Evolutionary conservation across 2,888 invertebrate species (phyloP).

Genomic region (Formica aserva): DNA sequence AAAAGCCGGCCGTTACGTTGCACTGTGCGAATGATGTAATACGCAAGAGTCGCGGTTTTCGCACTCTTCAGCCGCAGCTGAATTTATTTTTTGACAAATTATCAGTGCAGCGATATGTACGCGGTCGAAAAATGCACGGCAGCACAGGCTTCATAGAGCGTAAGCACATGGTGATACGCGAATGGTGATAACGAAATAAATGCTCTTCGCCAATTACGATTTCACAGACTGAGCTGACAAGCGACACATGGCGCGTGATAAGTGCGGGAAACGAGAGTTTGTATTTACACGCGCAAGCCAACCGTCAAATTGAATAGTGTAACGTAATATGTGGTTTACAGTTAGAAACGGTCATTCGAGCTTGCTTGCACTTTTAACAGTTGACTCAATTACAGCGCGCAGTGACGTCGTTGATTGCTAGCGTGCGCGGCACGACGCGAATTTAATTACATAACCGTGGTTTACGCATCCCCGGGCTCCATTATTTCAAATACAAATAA

Average conservation of each 20-base stretch:
- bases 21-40: not conserved
- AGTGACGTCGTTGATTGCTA: constrained; percentile 49
- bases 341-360: constrained; percentile 48
- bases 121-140: constrained; percentile 13
- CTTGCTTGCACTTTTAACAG: constrained; percentile 56
- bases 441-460: constrained; percentile 53
- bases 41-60: not conserved
- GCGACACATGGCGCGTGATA: constrained; percentile 46
- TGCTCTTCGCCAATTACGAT: constrained; percentile 51
- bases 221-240: constrained; percentile 44
- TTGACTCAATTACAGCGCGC: constrained; percentile 54
- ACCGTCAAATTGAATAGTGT: constrained; percentile 56
- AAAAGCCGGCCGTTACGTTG: not conserved
- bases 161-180: constrained; percentile 11
- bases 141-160: constrained; percentile 15
- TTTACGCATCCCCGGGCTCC: constrained; percentile 40
- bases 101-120: constrained; percentile 1
- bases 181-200: constrained; percentile 48
- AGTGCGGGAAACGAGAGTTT: constrained; percentile 50
- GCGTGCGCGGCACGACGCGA: constrained; percentile 27
- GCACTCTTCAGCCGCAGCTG: constrained; percentile 1
- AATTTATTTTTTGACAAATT: constrained; percentile 45
- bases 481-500: constrained; percentile 50
- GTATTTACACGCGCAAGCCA: constrained; percentile 48
- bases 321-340: constrained; percentile 54